Conservation (phyloP, 1,140 invertebrate genomes). For the Neodiprion virginianus region DNA sequence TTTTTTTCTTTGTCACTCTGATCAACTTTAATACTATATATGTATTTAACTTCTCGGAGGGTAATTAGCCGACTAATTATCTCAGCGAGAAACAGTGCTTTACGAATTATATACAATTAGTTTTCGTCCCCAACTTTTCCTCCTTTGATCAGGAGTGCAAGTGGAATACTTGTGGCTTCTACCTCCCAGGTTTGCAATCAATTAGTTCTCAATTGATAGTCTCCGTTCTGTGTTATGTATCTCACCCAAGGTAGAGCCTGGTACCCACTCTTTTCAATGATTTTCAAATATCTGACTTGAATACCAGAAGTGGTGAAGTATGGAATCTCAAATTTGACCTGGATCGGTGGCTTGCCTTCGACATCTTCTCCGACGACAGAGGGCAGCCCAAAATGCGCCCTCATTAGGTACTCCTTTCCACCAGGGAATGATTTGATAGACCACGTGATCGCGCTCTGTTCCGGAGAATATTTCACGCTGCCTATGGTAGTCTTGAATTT, state of each 20-base stretch:
- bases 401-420: constrained; percentile 99
- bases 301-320: constrained; percentile 99
- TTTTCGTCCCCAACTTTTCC: too few relatives aligned
- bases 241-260: constrained; percentile 99
- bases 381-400: constrained; percentile 98
- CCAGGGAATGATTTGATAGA: constrained; percentile 99
- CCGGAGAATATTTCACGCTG: constrained; percentile 96
- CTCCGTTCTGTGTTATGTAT: constrained; percentile 99
- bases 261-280: constrained; percentile 99
- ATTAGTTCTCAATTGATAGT: constrained; percentile 97
- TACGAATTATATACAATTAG: constrained; percentile 1
- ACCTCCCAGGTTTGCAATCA: constrained; percentile 53
- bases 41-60: not conserved
- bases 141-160: too few relatives aligned
- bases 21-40: not conserved
- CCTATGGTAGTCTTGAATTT: constrained; percentile 99
- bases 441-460: constrained; percentile 98
- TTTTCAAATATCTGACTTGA: constrained; percentile 98
- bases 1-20: not conserved
- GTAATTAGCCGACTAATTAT: not conserved
- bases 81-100: not conserved
- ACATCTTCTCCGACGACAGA: constrained; percentile 95
- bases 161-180: too few relatives aligned
- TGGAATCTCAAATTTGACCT: constrained; percentile 99
- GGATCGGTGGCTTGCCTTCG: constrained; percentile 97